Evolutionary conservation across 1,140 invertebrate species (phyloP).

Genomic region (Brachionus rubens): DNA sequence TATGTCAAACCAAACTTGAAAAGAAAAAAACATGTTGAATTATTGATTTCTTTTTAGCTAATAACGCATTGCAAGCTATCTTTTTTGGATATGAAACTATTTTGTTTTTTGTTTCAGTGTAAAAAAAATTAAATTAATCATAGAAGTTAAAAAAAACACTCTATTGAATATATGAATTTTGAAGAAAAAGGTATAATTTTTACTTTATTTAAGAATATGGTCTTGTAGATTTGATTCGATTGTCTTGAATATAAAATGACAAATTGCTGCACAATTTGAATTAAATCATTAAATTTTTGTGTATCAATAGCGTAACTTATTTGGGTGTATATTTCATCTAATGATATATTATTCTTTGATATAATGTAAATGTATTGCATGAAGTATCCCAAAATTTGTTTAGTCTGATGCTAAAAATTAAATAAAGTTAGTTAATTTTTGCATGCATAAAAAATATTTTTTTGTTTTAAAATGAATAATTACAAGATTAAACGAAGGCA

Average conservation of each 20-base stretch:
- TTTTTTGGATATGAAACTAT: no score
- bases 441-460: no score
- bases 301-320: constrained; percentile 39
- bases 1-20: constrained; percentile 31
- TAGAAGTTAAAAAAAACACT: no score
- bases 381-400: constrained; percentile 42
- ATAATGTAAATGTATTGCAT: constrained; percentile 44
- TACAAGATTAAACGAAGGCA: constrained; percentile 27
- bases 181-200: background rate
- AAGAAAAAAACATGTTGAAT: background rate
- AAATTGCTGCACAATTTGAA: constrained; percentile 33
- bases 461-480: background rate
- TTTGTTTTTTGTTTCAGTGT: no score
- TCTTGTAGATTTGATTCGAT: constrained; percentile 38
- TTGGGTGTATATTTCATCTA: constrained; percentile 37
- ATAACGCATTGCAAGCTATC: no score
- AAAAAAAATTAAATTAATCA: no score
- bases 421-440: background rate
- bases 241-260: constrained; percentile 22
- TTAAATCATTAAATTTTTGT: constrained; percentile 39
- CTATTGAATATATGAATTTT: no score
- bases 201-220: constrained; percentile 38
- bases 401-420: constrained; percentile 26
- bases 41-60: no score
- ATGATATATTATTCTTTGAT: constrained; percentile 28